phyloP scores from a whole-genome alignment of 2,888 invertebrate species.

The Cantharis nigra region DNA sequence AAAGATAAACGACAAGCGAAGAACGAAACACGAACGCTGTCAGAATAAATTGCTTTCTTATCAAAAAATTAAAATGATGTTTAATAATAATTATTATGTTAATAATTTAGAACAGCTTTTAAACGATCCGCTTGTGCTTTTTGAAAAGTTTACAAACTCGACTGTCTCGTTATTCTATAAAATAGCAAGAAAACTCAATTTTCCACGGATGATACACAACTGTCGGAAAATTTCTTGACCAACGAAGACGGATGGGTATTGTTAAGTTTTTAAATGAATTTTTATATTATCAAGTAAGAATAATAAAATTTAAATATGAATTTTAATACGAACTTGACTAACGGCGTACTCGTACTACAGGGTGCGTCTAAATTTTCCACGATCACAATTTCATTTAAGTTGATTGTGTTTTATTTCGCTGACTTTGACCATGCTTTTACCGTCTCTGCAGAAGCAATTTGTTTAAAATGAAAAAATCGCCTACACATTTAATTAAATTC shows the following conservation, averaged over 20 bases:
- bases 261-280: background rate
- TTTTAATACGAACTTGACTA: background rate
- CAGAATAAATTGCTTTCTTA: conserved; percentile 26
- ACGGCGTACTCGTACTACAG: background rate
- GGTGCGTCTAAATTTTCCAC: background rate
- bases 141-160: conserved; percentile 8
- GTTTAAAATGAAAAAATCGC: background rate
- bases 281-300: background rate
- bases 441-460: background rate
- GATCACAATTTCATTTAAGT: background rate
- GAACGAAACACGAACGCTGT: conserved; percentile 5
- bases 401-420: background rate
- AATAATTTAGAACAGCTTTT: conserved; percentile 24
- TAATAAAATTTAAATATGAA: background rate
- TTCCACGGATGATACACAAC: conserved; percentile 4
- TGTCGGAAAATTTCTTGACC: background rate
- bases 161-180: conserved; percentile 16
- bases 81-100: conserved; percentile 26
- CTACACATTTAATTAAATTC: background rate
- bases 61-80: conserved; percentile 23
- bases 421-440: background rate
- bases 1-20: conserved; percentile 9
- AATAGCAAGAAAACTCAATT: conserved; percentile 11
- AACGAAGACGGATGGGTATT: background rate
- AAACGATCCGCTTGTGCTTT: conserved; percentile 8